Conservation (phyloP, 1,140 invertebrate genomes). For the Drosophila eugracilis region DNA sequence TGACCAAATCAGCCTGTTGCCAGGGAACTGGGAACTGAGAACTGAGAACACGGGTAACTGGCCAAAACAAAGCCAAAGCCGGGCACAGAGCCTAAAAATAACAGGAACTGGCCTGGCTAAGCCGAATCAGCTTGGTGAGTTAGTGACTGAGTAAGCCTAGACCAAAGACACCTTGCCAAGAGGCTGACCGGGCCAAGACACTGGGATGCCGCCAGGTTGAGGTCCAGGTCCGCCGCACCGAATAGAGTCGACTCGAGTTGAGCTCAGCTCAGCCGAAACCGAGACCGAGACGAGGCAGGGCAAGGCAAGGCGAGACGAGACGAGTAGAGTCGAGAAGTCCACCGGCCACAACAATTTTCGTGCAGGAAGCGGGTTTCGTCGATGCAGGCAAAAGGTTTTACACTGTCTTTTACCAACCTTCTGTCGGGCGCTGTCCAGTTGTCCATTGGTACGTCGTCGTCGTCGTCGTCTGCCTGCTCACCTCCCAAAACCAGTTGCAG, state of each 20-base stretch:
- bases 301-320: neutral
- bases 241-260: conserved; percentile 3
- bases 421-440: conserved; percentile 14
- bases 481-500: conserved; percentile 78
- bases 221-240: conserved; percentile 28
- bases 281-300: no score
- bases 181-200: conserved; percentile 33
- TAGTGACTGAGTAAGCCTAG: conserved; percentile 46
- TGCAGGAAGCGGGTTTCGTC: conserved; percentile 79
- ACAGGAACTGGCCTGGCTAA: conserved; percentile 41
- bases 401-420: conserved; percentile 26
- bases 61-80: conserved; percentile 22
- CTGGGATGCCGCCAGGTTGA: conserved; percentile 34
- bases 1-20: conserved; percentile 16
- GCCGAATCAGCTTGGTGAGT: conserved; percentile 24
- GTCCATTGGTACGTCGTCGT: conserved; percentile 18
- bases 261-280: no score
- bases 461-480: conserved; percentile 43
- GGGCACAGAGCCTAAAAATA: conserved; percentile 28
- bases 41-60: conserved; percentile 2
- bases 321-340: conserved; percentile 13
- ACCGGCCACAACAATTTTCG: conserved; percentile 61
- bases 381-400: conserved; percentile 76
- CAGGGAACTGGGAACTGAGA: conserved; percentile 14
- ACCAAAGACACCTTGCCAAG: conserved; percentile 44